Conservation (phyloP, 2,888 invertebrate genomes). For the Callimorpha dominula region DNA sequence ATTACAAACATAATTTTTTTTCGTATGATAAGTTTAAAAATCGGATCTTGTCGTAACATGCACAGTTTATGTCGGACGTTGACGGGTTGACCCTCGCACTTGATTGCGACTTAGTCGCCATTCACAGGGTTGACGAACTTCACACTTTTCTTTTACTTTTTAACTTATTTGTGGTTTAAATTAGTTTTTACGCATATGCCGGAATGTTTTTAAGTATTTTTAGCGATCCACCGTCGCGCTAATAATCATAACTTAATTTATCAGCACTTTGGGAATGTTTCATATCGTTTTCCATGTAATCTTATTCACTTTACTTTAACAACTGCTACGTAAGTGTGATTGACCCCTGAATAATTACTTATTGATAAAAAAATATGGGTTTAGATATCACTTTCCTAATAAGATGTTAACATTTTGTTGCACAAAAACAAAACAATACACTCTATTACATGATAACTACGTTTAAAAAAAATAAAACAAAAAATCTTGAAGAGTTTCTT, state of each 20-base stretch:
- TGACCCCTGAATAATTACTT: no score
- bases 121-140: slow-evolving; percentile 46
- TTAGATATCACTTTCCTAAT: no score
- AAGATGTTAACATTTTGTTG: no score
- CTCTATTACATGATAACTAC: no score
- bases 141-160: slow-evolving; percentile 29
- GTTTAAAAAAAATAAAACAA: no score
- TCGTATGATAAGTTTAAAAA: slow-evolving; percentile 46
- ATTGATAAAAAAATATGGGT: no score
- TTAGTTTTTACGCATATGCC: slow-evolving; percentile 8
- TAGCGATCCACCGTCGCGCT: background rate
- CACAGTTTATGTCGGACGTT: slow-evolving; percentile 47
- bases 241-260: slow-evolving; percentile 10
- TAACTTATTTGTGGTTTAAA: slow-evolving; percentile 24
- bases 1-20: slow-evolving; percentile 46
- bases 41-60: slow-evolving; percentile 40
- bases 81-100: slow-evolving; percentile 46
- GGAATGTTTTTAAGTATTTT: slow-evolving; percentile 6
- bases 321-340: background rate
- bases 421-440: no score
- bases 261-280: background rate
- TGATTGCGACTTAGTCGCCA: slow-evolving; percentile 52
- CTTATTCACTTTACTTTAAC: background rate
- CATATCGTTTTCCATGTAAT: background rate
- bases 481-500: no score